A percentile compares a stretch with the other conserved stretches of the same genome.
Evolutionary conservation across 2,113 vertebrate genomes (phyloP).

Genomic region (Sardina pilchardus): DNA sequence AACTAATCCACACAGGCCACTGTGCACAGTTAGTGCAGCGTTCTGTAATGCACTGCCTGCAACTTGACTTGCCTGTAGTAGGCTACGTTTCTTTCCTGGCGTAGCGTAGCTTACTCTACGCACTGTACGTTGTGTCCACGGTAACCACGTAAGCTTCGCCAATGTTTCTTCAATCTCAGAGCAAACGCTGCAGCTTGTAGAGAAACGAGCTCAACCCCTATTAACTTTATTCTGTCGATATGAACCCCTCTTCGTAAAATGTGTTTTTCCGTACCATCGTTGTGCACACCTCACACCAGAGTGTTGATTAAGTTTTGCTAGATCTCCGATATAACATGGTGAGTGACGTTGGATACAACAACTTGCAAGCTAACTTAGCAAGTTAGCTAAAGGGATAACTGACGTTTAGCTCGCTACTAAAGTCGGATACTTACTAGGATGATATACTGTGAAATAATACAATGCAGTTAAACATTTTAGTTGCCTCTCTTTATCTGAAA

Average conservation of each 20-base stretch:
- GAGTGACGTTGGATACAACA: not conserved
- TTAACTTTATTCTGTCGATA: not conserved
- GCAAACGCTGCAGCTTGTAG: not conserved
- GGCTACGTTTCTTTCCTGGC: not conserved
- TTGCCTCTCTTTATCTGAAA: not conserved
- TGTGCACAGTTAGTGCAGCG: too few relatives aligned
- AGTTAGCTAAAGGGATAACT: not conserved
- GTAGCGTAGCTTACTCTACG: not conserved
- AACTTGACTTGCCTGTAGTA: not conserved
- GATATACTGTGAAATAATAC: not conserved
- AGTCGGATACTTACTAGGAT: not conserved
- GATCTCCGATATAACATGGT: not conserved
- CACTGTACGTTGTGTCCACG: not conserved
- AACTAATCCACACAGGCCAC: too few relatives aligned
- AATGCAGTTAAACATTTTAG: not conserved
- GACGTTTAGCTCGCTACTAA: not conserved
- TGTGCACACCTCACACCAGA: not conserved
- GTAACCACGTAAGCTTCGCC: slow-evolving; percentile 7
- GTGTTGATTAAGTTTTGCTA: not conserved
- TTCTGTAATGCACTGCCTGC: not conserved
- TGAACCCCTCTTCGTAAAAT: not conserved
- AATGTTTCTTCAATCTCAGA: not conserved
- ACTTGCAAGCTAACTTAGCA: not conserved
- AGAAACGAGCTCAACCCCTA: not conserved
- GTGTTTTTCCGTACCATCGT: not conserved